Evolutionary conservation across 2,888 invertebrate genomes (phyloP).

Genomic region (Deilephila porcellus): DNA sequence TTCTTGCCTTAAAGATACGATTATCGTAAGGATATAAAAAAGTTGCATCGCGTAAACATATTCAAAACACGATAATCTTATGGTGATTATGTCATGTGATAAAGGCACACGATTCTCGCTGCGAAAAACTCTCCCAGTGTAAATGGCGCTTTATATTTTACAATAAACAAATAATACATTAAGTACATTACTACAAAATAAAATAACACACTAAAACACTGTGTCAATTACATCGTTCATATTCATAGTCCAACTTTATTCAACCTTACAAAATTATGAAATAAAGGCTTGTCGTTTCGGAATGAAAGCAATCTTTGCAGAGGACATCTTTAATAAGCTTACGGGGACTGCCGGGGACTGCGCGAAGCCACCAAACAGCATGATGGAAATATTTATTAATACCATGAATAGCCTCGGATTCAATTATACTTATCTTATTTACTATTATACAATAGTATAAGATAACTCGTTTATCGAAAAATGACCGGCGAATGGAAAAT

Average conservation of each 20-base stretch:
- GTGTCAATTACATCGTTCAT: not conserved
- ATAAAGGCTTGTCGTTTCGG: conserved; percentile 51
- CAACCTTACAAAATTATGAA: conserved; percentile 30
- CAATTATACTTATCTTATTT: not conserved
- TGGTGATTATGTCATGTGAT: too few species aligned
- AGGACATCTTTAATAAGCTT: conserved; percentile 63
- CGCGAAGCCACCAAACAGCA: conserved; percentile 40
- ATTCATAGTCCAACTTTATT: not conserved
- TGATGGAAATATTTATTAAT: conserved; percentile 9
- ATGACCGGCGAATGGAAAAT: not conserved
- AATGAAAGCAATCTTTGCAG: conserved; percentile 61
- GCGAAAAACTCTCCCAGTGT: too few species aligned
- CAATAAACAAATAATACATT: too few species aligned
- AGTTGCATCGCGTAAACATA: too few species aligned
- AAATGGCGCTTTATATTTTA: too few species aligned
- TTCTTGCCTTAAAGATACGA: too few species aligned
- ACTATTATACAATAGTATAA: not conserved
- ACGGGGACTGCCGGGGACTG: conserved; percentile 41
- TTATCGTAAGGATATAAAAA: too few species aligned
- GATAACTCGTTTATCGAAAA: not conserved
- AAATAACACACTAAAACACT: not conserved
- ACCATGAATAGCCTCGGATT: conserved; percentile 2
- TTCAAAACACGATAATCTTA: too few species aligned
- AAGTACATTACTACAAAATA: too few species aligned
- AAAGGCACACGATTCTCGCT: too few species aligned